phyloP scores from a whole-genome alignment of 2,113 vertebrate genomes.

The Argyrosomus japonicus region DNA sequence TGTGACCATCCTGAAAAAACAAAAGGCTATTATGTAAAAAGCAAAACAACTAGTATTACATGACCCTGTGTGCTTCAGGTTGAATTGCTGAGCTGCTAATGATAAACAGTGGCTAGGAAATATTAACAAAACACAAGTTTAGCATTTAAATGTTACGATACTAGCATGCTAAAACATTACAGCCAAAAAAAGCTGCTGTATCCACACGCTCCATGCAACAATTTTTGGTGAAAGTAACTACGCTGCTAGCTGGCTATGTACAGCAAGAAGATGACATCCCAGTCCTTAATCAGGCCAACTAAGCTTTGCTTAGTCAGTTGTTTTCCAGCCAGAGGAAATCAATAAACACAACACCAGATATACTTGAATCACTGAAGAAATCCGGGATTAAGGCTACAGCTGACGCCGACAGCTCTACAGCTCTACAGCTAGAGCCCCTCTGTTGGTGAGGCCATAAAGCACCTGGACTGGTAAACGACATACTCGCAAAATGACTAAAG shows the following conservation, averaged over 20 bases:
- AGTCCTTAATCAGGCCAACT: background rate
- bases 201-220: too few species aligned
- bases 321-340: background rate
- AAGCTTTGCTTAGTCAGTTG: background rate
- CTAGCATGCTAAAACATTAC: too few species aligned
- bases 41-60: background rate
- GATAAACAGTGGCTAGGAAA: background rate
- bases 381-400: too few species aligned
- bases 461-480: background rate
- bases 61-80: background rate
- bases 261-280: too few species aligned
- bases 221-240: too few species aligned
- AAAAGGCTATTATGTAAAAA: constrained; percentile 33
- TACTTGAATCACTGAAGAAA: background rate
- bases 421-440: background rate
- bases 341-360: background rate
- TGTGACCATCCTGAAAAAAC: constrained; percentile 92
- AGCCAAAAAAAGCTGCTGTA: too few species aligned
- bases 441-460: background rate
- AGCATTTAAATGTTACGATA: too few species aligned
- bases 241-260: too few species aligned
- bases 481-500: background rate
- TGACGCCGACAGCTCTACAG: too few species aligned
- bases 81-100: background rate
- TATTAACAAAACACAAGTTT: background rate